These are phyloP conservation scores for Galeruca laticollis DNA, from an alignment of 2,888 invertebrate genomes.

Conservation along the genomic window DNA sequence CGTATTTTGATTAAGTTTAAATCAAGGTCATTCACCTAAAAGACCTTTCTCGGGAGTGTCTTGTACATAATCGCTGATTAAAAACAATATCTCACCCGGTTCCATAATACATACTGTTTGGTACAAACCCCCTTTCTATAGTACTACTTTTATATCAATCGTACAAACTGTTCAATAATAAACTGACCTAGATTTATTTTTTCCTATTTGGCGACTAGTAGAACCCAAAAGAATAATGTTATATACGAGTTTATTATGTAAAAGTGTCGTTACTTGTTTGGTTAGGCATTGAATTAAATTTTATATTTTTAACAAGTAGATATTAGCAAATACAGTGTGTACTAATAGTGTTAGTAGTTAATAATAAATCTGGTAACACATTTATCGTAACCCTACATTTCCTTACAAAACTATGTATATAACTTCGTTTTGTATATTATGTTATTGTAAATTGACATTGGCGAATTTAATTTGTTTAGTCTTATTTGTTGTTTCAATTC, in stretches of 20 bases:
- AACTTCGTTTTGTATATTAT: too few relatives aligned
- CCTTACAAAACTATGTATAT: too few relatives aligned
- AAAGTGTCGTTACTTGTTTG: neutral
- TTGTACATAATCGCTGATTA: neutral
- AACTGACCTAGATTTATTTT: neutral
- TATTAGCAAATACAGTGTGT: too few relatives aligned
- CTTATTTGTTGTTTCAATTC: too few relatives aligned
- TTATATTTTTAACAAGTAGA: too few relatives aligned
- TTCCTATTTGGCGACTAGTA: neutral
- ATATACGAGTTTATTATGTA: too few relatives aligned
- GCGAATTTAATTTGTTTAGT: too few relatives aligned
- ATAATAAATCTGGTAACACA: too few relatives aligned
- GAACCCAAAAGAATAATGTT: neutral
- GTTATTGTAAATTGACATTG: too few relatives aligned
- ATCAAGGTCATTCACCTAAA: constrained; percentile 64
- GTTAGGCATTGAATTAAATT: too few relatives aligned
- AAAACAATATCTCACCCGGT: neutral
- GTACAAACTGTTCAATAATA: neutral
- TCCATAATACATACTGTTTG: neutral
- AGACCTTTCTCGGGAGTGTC: constrained; percentile 44
- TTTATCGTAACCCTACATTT: too few relatives aligned
- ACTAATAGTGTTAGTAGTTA: too few relatives aligned
- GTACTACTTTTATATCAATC: neutral
- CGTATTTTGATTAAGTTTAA: constrained; percentile 42
- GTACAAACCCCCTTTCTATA: neutral